phyloP scores from a whole-genome alignment of 1,140 invertebrate species.

The Orius insidiosus region DNA sequence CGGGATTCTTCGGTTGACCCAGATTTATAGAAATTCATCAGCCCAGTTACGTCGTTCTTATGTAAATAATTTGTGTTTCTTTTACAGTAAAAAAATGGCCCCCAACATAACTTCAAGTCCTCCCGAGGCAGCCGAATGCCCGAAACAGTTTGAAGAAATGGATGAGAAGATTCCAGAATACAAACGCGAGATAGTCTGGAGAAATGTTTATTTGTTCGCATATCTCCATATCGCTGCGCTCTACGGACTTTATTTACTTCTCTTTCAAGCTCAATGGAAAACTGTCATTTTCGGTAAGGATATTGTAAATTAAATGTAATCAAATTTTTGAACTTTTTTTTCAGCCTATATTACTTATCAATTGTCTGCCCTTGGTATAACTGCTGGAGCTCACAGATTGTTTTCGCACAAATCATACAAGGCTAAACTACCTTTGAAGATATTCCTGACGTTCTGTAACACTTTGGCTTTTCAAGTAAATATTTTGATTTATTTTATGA shows the following conservation, averaged over 20 bases:
- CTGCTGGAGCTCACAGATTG: conserved; percentile 82
- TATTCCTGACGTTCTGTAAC: conserved; percentile 63
- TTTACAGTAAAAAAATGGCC: conserved; percentile 1
- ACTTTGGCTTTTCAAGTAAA: conserved; percentile 72
- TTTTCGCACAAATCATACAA: conserved; percentile 92
- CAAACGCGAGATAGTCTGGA: conserved; percentile 63
- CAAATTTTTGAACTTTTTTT: conserved; percentile 10
- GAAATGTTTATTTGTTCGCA: conserved; percentile 71
- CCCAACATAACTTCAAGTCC: conserved; percentile 3
- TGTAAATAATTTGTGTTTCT: too few species aligned
- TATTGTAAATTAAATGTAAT: neutral
- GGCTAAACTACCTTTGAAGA: conserved; percentile 67
- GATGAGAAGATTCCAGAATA: conserved; percentile 17
- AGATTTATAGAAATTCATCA: too few species aligned
- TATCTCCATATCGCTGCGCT: conserved; percentile 73
- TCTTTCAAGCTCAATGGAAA: conserved; percentile 58
- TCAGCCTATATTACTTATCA: conserved; percentile 51
- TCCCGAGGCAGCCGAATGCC: neutral
- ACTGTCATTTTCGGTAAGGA: conserved; percentile 65
- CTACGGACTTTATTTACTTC: conserved; percentile 64
- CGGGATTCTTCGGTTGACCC: too few species aligned
- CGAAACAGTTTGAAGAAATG: neutral
- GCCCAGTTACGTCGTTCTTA: too few species aligned
- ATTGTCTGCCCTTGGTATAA: conserved; percentile 61
- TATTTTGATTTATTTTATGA: neutral